phyloP scores from a whole-genome alignment of 2,888 invertebrate genomes.

The Glaucopsyche alexis region DNA sequence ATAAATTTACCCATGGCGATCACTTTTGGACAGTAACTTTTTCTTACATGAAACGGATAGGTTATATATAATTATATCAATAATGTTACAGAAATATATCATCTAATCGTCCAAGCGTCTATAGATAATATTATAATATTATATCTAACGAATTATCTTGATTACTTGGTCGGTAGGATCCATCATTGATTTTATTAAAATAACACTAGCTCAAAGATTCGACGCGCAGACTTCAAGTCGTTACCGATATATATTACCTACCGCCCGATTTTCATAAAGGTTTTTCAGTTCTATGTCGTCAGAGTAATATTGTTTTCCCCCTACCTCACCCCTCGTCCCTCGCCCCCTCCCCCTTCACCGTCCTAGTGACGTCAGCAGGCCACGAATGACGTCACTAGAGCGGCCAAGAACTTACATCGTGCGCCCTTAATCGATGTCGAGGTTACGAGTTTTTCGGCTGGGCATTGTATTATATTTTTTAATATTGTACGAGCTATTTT shows the following conservation, averaged over 20 bases:
- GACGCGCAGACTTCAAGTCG: not conserved
- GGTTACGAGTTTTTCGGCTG: constrained; percentile 36
- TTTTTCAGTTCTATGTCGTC: constrained; percentile 60
- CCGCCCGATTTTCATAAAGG: constrained; percentile 40
- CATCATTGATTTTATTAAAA: not conserved
- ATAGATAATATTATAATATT: too few species aligned
- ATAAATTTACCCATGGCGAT: too few species aligned
- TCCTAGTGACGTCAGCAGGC: constrained; percentile 58
- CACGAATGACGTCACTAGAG: constrained; percentile 40
- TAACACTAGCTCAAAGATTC: not conserved
- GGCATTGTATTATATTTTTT: constrained; percentile 34
- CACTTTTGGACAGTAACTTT: too few species aligned
- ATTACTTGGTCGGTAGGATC: too few species aligned
- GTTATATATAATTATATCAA: too few species aligned
- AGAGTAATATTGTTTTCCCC: constrained; percentile 63
- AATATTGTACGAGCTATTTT: not conserved
- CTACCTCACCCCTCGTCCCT: constrained; percentile 52
- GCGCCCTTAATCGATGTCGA: constrained; percentile 64
- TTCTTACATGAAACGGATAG: too few species aligned
- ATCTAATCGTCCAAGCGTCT: too few species aligned
- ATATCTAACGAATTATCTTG: too few species aligned
- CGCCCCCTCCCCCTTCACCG: constrained; percentile 37
- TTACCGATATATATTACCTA: constrained; percentile 7
- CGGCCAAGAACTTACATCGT: constrained; percentile 60
- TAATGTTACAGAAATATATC: too few species aligned